phyloP scores from a whole-genome alignment of 2,113 vertebrate genomes.

The Charadrius vociferus region DNA sequence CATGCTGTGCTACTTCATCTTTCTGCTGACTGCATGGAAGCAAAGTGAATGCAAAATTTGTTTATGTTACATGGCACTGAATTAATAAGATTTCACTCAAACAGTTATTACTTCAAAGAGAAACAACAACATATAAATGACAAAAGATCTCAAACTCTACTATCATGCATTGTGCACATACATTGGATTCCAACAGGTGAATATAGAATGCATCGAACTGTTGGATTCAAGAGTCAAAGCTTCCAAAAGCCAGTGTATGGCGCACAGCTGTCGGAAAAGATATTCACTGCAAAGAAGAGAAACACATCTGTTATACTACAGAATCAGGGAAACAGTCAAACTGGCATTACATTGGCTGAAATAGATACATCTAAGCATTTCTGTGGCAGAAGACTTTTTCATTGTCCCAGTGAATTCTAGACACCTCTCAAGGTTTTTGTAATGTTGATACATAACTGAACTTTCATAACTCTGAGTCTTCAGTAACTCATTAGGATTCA shows the following conservation, averaged over 20 bases:
- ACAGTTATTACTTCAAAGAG: neutral
- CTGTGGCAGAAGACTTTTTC: neutral
- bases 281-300: slow-evolving; percentile 56
- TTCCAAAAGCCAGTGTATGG: slow-evolving; percentile 80
- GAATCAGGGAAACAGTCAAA: neutral
- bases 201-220: slow-evolving; percentile 60
- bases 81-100: neutral
- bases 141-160: neutral
- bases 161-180: neutral
- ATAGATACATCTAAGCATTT: neutral
- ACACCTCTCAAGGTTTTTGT: neutral
- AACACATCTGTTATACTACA: neutral
- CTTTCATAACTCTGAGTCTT: neutral
- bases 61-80: neutral
- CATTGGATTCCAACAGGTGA: slow-evolving; percentile 77
- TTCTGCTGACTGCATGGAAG: neutral
- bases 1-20: neutral
- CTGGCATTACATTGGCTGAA: neutral
- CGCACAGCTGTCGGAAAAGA: slow-evolving; percentile 80
- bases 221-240: slow-evolving; percentile 69
- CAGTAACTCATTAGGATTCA: neutral
- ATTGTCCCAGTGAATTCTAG: neutral
- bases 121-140: neutral
- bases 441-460: neutral
- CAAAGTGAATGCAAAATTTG: neutral